Conservation (phyloP, 2,113 vertebrate genomes). For the Microtus oregoni region DNA sequence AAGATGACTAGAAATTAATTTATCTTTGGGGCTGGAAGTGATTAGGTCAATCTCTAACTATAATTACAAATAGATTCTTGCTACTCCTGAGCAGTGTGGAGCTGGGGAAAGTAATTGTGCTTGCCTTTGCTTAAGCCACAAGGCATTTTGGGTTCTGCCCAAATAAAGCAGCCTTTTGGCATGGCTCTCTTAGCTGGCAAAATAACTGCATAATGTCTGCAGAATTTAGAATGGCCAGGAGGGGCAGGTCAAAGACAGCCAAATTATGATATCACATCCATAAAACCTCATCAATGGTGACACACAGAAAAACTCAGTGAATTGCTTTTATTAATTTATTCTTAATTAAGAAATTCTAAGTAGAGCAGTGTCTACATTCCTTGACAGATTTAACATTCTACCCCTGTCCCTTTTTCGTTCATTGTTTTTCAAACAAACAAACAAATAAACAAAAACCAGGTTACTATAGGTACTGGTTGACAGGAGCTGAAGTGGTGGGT, state of each 20-base stretch:
- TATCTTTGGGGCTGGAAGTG: conserved; percentile 68
- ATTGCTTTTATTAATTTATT: conserved; percentile 89
- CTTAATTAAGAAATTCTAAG: conserved; percentile 88
- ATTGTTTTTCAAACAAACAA: conserved; percentile 34
- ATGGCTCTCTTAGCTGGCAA: conserved; percentile 83
- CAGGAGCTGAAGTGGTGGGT: conserved; percentile 52
- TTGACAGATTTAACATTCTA: conserved; percentile 83
- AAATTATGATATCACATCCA: conserved; percentile 91
- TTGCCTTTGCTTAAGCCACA: conserved; percentile 82
- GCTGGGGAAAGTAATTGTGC: conserved; percentile 65
- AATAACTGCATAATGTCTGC: conserved; percentile 85
- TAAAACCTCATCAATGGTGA: conserved; percentile 88
- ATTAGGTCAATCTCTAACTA: conserved; percentile 79
- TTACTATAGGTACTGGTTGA: conserved; percentile 76
- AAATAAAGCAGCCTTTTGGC: conserved; percentile 87
- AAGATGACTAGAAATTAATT: conserved; percentile 84
- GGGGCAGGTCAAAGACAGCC: conserved; percentile 87
- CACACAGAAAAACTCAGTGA: conserved; percentile 89
- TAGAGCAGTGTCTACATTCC: conserved; percentile 83
- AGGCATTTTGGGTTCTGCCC: conserved; percentile 84
- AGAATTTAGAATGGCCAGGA: conserved; percentile 86
- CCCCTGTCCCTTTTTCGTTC: conserved; percentile 45
- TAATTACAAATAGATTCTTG: conserved; percentile 81
- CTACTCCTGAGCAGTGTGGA: conserved; percentile 54
- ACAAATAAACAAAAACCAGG: neutral